A percentile compares a stretch with the other conserved stretches of the same genome.
Evolutionary conservation across 2,888 invertebrate genomes (phyloP).

Genomic region (Timema podura): DNA sequence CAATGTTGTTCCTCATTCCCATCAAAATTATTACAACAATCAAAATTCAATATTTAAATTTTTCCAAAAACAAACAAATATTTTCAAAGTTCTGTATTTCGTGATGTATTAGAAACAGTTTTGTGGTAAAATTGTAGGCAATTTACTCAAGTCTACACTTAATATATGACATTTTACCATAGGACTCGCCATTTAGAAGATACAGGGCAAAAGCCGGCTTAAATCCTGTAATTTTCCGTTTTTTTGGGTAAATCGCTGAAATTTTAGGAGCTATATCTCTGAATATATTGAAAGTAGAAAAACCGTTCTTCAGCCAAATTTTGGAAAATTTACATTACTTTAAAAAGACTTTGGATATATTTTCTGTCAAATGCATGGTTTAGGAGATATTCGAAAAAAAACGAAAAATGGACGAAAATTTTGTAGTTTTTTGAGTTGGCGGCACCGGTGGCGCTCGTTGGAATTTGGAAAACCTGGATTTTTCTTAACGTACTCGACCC

Average conservation of each 20-base stretch:
- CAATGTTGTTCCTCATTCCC: background rate
- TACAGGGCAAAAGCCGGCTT: background rate
- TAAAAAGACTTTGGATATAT: background rate
- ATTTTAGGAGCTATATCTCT: background rate
- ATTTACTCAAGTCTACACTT: background rate
- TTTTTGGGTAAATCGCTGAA: background rate
- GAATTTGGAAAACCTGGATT: background rate
- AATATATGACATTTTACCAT: background rate
- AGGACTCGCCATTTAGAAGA: background rate
- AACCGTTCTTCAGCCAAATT: background rate
- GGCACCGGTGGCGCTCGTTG: background rate
- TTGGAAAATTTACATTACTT: background rate
- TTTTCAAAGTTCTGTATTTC: background rate
- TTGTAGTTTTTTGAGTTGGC: background rate
- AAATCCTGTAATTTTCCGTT: background rate
- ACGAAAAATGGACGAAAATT: background rate
- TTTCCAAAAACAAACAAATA: background rate
- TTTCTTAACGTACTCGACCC: background rate
- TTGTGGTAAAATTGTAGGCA: background rate
- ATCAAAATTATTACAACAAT: background rate
- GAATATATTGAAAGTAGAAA: background rate
- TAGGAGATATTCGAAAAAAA: background rate
- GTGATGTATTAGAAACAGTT: background rate
- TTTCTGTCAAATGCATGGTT: background rate
- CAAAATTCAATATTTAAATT: background rate